Percentiles rank a stretch among this genome's conserved stretches.
Evolutionary conservation across 2,888 invertebrate genomes (phyloP).

Genomic region (Mythimna ferrago): DNA sequence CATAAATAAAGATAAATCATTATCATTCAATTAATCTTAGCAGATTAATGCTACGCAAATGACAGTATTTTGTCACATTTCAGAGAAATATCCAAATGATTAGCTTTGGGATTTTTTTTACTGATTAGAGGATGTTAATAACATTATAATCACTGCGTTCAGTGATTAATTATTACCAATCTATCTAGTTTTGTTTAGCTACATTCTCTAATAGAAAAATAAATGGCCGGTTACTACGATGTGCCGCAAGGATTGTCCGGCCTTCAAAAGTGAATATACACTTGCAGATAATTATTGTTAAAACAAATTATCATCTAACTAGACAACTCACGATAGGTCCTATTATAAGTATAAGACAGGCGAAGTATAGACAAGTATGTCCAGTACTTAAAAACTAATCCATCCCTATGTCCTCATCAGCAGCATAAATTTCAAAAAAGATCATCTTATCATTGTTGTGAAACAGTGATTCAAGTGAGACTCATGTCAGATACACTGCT

Average conservation of each 20-base stretch:
- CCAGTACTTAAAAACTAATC: background rate
- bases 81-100: constrained; percentile 26
- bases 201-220: background rate
- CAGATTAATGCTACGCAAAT: constrained; percentile 54
- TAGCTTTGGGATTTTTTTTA: background rate
- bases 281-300: background rate
- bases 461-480: constrained; percentile 53
- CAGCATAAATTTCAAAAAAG: constrained; percentile 32
- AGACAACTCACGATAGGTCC: background rate
- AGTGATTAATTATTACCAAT: background rate
- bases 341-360: too few species aligned
- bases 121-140: constrained; percentile 13
- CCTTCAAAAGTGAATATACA: background rate
- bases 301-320: background rate
- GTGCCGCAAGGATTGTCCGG: too few species aligned
- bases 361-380: too few species aligned
- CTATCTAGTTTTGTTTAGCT: background rate
- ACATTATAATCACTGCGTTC: constrained; percentile 4
- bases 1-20: constrained; percentile 61
- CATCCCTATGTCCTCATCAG: background rate
- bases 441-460: constrained; percentile 43
- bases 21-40: constrained; percentile 61
- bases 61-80: constrained; percentile 38
- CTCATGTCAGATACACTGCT: constrained; percentile 40
- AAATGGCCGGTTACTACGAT: too few species aligned